Conservation (phyloP, 2,797 vertebrate species). For the Acanthurus leucopareius region DNA sequence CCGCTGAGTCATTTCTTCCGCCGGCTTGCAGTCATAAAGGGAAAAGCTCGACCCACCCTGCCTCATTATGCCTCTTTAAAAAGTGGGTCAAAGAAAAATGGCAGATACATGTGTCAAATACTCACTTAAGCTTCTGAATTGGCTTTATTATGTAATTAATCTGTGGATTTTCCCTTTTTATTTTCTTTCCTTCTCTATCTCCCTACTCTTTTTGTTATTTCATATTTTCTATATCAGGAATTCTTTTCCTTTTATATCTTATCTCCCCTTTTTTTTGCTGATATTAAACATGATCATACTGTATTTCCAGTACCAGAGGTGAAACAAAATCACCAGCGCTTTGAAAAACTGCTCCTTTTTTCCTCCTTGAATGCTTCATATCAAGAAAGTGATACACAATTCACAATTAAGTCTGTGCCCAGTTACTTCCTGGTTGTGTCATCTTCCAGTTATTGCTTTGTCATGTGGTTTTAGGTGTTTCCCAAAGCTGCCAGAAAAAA, state of each 20-base stretch:
- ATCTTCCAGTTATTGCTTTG: background rate
- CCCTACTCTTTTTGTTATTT: fast-evolving
- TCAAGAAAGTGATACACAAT: background rate
- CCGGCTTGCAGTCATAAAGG: constrained; percentile 2
- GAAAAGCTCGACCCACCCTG: background rate
- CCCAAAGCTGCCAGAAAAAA: background rate
- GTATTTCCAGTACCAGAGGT: background rate
- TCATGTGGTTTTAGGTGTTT: background rate
- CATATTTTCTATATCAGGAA: background rate
- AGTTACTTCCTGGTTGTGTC: constrained; percentile 4
- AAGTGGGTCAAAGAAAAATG: constrained; percentile 19
- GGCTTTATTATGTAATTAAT: background rate
- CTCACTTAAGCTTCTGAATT: background rate
- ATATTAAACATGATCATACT: background rate
- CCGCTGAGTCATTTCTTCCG: constrained; percentile 68
- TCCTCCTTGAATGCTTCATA: background rate
- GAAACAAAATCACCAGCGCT: background rate
- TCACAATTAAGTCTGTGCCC: too few relatives aligned
- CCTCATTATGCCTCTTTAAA: constrained; percentile 3
- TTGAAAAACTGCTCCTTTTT: background rate
- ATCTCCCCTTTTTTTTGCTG: background rate
- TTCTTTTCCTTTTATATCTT: too few relatives aligned
- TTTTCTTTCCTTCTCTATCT: background rate
- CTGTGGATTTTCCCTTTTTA: background rate
- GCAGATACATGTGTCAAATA: background rate